Evolutionary conservation across 53 echinoderm and acorn worm genomes (phyloP).

Genomic region (Patiria pectinifera): DNA sequence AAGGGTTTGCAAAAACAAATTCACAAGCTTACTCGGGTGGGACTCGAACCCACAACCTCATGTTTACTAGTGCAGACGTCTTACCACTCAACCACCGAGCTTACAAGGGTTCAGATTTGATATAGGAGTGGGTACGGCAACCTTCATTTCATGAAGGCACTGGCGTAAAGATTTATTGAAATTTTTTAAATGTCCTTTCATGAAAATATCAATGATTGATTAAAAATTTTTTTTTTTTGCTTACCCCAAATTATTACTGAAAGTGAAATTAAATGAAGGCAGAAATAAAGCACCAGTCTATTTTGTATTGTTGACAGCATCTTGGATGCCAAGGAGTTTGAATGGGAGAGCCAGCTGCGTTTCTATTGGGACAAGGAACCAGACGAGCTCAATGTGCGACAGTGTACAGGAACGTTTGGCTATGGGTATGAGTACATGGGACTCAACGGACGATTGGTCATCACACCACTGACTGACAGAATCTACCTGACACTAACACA

Average conservation of each 20-base stretch:
- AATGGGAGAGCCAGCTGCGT: slow-evolving; percentile 98
- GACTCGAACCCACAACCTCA: background rate
- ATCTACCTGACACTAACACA: slow-evolving; percentile 99
- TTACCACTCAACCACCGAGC: background rate
- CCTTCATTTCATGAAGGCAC: too few species aligned
- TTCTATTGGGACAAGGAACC: slow-evolving; percentile 97
- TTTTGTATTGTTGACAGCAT: slow-evolving; percentile 71
- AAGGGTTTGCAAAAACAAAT: too few species aligned
- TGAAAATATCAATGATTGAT: too few species aligned
- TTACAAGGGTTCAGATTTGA: too few species aligned
- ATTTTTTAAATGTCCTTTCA: too few species aligned
- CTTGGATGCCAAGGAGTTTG: slow-evolving; percentile 94
- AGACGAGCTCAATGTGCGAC: slow-evolving; percentile 90
- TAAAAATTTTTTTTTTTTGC: too few species aligned
- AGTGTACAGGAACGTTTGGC: slow-evolving; percentile 98
- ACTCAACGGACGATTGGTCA: slow-evolving; percentile 95
- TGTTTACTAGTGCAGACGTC: background rate
- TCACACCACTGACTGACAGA: slow-evolving; percentile 98
- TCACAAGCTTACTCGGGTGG: background rate
- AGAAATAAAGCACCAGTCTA: background rate
- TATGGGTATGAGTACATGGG: slow-evolving; percentile 99
- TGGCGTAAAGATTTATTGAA: too few species aligned
- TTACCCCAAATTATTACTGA: background rate
- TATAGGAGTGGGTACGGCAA: background rate
- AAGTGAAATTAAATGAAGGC: background rate